phyloP scores from a whole-genome alignment of 2,888 invertebrate species.

The Lissocephala sabroskyi region DNA sequence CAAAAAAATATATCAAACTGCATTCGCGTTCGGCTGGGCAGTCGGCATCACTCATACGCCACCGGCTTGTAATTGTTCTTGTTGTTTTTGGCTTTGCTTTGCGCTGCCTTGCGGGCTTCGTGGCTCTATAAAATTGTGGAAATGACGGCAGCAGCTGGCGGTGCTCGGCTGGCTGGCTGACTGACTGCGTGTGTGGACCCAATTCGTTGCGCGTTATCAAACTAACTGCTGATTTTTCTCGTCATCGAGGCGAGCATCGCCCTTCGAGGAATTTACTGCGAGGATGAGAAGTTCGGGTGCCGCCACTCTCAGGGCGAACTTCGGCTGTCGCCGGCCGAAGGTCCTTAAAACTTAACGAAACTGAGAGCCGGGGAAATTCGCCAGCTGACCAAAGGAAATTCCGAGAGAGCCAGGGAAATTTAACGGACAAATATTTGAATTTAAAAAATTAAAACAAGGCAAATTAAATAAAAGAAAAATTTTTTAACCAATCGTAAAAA shows the following conservation, averaged over 20 bases:
- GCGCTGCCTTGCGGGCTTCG: constrained; percentile 20
- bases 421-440: too few species aligned
- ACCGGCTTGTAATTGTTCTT: constrained; percentile 9
- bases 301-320: constrained; percentile 24
- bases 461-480: too few species aligned
- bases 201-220: constrained; percentile 69
- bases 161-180: constrained; percentile 18
- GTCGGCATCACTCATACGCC: constrained; percentile 20
- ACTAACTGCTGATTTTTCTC: constrained; percentile 66
- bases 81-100: constrained; percentile 14
- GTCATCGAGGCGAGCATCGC: constrained; percentile 57
- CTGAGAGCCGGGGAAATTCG: constrained; percentile 7
- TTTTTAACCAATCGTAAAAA: too few species aligned
- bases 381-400: constrained; percentile 3
- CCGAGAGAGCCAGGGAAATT: neutral
- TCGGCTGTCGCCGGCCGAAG: constrained; percentile 4
- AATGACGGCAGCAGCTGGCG: constrained; percentile 9
- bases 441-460: too few species aligned
- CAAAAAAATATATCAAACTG: too few species aligned
- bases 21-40: too few species aligned
- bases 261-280: constrained; percentile 32
- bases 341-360: constrained; percentile 36
- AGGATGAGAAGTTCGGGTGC: neutral
- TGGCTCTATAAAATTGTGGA: neutral
- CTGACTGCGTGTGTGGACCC: constrained; percentile 39